These are phyloP conservation scores for Dolichotis patagonum DNA, from an alignment of 2,113 vertebrate species.

Conservation along the genomic window DNA sequence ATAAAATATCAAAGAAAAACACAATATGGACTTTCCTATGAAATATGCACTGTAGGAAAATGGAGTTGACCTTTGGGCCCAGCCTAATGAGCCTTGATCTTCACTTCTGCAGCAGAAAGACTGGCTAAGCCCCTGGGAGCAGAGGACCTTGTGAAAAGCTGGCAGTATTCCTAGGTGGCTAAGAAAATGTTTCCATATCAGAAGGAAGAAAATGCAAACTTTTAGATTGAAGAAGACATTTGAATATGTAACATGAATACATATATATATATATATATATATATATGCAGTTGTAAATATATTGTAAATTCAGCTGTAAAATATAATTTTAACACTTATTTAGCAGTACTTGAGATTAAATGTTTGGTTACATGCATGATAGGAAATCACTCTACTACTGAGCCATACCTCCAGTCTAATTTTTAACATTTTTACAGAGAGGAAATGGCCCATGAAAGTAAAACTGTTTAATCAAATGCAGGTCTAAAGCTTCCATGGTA, in stretches of 20 bases:
- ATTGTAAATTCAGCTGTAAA: not conserved
- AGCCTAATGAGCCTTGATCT: not conserved
- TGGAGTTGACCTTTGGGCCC: not conserved
- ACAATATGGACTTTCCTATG: not conserved
- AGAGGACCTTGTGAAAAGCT: accelerated
- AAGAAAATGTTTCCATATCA: not conserved
- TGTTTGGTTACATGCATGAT: too few species aligned
- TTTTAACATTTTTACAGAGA: not conserved
- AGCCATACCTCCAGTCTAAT: not conserved
- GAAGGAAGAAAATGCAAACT: not conserved
- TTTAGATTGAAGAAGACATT: not conserved
- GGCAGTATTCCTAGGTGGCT: not conserved
- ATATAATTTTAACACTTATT: not conserved
- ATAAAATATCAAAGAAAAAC: not conserved
- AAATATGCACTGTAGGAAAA: not conserved
- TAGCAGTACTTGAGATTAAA: not conserved
- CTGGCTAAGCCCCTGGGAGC: too few species aligned
- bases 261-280: not conserved
- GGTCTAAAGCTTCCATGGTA: not conserved
- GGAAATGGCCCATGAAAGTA: not conserved
- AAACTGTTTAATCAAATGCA: not conserved
- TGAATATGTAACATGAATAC: not conserved
- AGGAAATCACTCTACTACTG: too few species aligned
- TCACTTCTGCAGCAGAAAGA: not conserved
- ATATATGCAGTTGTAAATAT: not conserved